Evolutionary conservation across 2,888 invertebrate genomes (phyloP), one percentile per base, ranked within the genome.

Genomic region (Meta bourneti): DNA sequence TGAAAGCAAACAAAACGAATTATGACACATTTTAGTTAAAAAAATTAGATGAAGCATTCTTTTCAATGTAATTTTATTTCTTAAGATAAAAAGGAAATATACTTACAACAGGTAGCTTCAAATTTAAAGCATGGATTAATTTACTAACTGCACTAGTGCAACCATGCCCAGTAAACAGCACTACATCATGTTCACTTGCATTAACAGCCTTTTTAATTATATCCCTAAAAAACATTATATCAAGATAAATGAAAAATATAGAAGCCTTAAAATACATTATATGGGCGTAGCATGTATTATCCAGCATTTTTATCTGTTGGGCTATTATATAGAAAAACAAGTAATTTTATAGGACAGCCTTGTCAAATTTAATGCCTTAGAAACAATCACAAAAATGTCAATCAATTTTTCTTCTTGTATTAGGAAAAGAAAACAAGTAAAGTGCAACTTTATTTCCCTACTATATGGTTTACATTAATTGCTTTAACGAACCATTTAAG

Each of bases 201-300:
- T 98, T 97, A 4, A 97, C 97, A 6, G 97, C 96, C 94, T 96
- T 96, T 92, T 97, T 96, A 78, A 98, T 96, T 93, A 98, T 97
- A 93, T 97, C 97, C 94, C 98, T 98, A 95, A 72, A n/a, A 87
- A 75, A 75, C 13, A 78, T 52, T 20, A 70, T 6, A 9, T 0
- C 19, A 34, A 11, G 11, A 8, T 9, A 61, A 34, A 34, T 34
- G 1, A 34, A 34, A 34, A 34, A 34, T 1, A 34, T 34, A 34
- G 4, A 34, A 34, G 34, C 34, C n/a, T 34, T 2, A 34, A 34
- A 4, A 34, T 2, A 34, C 4, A 34, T 34, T 34, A 34, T 4
- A 34, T 4, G 4, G 34, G 34, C 34, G n/a, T n/a, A n/a, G n/a
- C n/a, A n/a, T n/a, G n/a, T 34, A 34, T 34, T 34, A 34, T 34